These are phyloP conservation scores for Drosophila carrolli DNA, from an alignment of 1,140 invertebrate species.

Conservation along the genomic window DNA sequence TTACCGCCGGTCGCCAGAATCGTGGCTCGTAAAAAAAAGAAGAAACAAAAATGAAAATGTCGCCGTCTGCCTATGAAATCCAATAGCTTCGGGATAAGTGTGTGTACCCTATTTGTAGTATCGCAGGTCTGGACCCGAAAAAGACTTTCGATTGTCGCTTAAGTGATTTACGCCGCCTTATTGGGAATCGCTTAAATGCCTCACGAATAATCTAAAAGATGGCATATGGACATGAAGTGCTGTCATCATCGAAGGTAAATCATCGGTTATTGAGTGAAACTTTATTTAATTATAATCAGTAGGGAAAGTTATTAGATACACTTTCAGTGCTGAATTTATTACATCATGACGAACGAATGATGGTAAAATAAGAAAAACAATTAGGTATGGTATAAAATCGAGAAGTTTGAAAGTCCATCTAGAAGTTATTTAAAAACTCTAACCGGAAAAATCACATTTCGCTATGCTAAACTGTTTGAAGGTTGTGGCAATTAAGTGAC, in stretches of 20 bases:
- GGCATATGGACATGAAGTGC: not conserved
- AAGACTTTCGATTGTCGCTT: conserved; percentile 14
- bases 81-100: conserved; percentile 36
- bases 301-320: too few relatives aligned
- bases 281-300: too few relatives aligned
- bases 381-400: not conserved
- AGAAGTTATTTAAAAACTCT: conserved; percentile 21
- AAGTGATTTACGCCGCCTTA: conserved; percentile 15
- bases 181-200: not conserved
- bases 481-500: conserved; percentile 38
- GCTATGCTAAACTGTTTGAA: conserved; percentile 34
- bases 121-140: conserved; percentile 6
- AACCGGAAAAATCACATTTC: conserved; percentile 39
- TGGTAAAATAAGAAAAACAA: too few relatives aligned
- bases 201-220: not conserved
- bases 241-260: too few relatives aligned
- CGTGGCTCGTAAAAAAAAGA: conserved; percentile 36
- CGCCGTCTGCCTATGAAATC: conserved; percentile 44
- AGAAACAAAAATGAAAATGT: conserved; percentile 15
- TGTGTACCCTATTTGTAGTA: conserved; percentile 5
- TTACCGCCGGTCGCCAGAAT: conserved; percentile 53
- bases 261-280: too few relatives aligned
- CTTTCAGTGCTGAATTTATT: too few relatives aligned
- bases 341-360: too few relatives aligned
- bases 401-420: not conserved